Evolutionary conservation across 2,113 vertebrate species (phyloP).

Genomic region (Silurus meridionalis): DNA sequence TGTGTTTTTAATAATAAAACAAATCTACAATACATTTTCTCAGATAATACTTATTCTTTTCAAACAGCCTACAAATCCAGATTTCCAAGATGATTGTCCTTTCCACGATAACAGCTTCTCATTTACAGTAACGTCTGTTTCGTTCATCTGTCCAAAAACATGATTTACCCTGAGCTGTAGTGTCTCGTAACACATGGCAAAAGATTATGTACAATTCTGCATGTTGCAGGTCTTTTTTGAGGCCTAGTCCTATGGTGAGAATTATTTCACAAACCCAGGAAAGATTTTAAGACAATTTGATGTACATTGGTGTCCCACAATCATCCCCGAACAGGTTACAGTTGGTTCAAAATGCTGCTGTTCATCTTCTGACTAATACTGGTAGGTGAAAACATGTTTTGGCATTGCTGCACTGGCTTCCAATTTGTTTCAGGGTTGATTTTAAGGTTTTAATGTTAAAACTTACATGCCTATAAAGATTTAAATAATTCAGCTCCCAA

Average conservation of each 20-base stretch:
- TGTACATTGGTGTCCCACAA: too few species aligned
- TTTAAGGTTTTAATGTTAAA: too few species aligned
- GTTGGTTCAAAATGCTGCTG: too few species aligned
- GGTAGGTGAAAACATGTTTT: too few species aligned
- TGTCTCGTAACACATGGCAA: not conserved
- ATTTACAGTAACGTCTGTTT: slow-evolving; percentile 12
- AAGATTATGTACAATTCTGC: not conserved
- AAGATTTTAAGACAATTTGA: not conserved
- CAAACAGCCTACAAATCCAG: slow-evolving; percentile 7
- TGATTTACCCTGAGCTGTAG: not conserved
- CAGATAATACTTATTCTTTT: not conserved
- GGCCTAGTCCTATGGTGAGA: not conserved
- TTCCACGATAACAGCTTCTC: not conserved
- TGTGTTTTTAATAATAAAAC: not conserved
- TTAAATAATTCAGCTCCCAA: too few species aligned
- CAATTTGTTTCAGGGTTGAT: too few species aligned
- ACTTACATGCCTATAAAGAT: too few species aligned
- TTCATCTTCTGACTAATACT: too few species aligned
- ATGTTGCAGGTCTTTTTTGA: not conserved
- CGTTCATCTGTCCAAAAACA: slow-evolving; percentile 8
- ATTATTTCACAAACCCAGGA: not conserved
- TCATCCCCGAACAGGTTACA: too few species aligned
- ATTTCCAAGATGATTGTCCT: not conserved
- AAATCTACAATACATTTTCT: not conserved
- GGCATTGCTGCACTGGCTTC: too few species aligned